Base-by-base conservation (phyloP, 2,797 vertebrate species). In the Mergus octosetaceus region DNA sequence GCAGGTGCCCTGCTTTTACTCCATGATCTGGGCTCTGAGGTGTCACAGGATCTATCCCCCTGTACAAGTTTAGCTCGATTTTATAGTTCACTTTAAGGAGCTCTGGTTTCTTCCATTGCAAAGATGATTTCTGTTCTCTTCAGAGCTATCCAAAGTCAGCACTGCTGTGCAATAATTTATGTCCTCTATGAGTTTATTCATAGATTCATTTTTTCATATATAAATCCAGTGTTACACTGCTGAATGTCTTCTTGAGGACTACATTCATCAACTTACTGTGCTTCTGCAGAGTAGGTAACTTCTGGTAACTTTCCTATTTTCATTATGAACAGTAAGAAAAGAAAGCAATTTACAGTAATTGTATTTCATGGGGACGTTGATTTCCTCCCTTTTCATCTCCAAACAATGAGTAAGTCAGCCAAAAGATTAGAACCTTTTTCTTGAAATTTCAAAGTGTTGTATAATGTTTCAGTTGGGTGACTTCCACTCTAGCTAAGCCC, bases 371-470 rank as follows among this genome's bases (percentile, higher is more conserved):
- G 88, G 77, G 91, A 93, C 87, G 96, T 94, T 95, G 94, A 95
- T 95, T 97, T 97, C 97, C 95, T 94, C 92, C 61, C 96, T 97
- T 98, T 98, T 98, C 97, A 98, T 97, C 97, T 97, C 93, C 56
- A 85, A 97, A 98, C 98, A 98, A 98, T 97, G 97, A 96, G 53
- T 45, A 95, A 96, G 93, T 96, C 85, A 95, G 91, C n/a, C 92
- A 87, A 93, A 93, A 96, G 97, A 97, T 97, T 97, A 96, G 76
- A 96, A 96, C 47, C 60, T 64, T 92, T 97, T 96, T 96, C 91
- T 95, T 60, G 82, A 95, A 84, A 92, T 96, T 97, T 97, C 97
- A 97, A 98, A 97, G 97, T 61, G 4, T 49, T 91, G 79, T 65
- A 71, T 86, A 93, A 86, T 95, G 95, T 97, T 97, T 96, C 69